Base-by-base conservation (phyloP, 2,797 vertebrate genomes). In the Microctenopoma steveboyesi region DNA sequence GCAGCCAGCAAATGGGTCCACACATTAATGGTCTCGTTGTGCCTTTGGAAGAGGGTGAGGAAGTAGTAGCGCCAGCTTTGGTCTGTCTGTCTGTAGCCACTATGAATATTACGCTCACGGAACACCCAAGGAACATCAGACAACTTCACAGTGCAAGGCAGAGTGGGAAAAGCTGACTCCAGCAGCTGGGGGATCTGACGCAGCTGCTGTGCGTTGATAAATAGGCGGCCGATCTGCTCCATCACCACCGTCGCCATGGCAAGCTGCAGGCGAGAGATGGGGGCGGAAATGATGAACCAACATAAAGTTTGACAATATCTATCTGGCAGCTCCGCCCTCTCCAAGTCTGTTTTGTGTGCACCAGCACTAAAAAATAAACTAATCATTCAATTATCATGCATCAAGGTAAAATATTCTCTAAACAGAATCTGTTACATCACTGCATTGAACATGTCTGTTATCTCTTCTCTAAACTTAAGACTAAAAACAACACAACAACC, bases 1-100 rank as follows among this genome's bases (percentile, higher is more conserved):
- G 96, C 95, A 0, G 96, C 95, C 86, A 95, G 88, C 84, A 99
- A 92, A 51, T 98, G 97, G 0, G 96, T 96, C 97, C 97, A 99
- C 28, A 99, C 95, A 0, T 98, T 99, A 72, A 98, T 74, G 0
- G 95, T 94, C 82, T 99, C 97, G 0, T 99, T 99, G 94, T 98
- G 97, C 88, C 95, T 93, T 90, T 95, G 96, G 93, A 98, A 99
- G 63, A 99, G 95, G 0, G 96, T 96, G 5, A 95, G 93, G 90
- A 97, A 96, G 89, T 98, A 99, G 74, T 96, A 98, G 14, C 93
- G 84, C 97, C 97, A 99, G 88, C 92, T 93, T 68, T 90, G 96
- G 68, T 95, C 94, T 2, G 96, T 86, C 0, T 96, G 96, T 28
- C 97, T 91, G 93, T 98, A 98, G 63, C 97, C 97, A 0, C 89